Evolutionary conservation across 1,140 invertebrate genomes (phyloP), one percentile per base, ranked within the genome.

Genomic region (Ptiloglossa arizonensis): DNA sequence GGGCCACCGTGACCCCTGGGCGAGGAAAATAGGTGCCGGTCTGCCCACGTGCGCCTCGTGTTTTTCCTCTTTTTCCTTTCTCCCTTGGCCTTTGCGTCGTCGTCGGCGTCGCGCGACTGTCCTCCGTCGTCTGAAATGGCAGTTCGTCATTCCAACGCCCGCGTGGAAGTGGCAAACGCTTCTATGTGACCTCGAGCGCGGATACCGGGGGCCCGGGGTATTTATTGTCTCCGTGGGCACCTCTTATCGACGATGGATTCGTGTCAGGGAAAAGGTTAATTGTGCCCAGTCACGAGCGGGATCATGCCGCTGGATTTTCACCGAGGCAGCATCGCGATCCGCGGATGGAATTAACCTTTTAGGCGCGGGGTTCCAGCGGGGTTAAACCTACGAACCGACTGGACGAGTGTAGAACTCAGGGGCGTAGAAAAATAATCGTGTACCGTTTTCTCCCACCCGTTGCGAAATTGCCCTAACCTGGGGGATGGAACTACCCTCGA

Each of bases 221-320:
- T 76, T 76, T 68, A 76, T 68, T 59, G 66, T 69, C 54, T n/a
- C 50, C 63, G 72, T 19, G 35, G 60, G 62, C 24, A n/a, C 38
- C 50, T 75, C 67, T 75, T 68, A 76, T 76, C 54, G 29, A 19
- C 73, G 73, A 69, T 68, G 73, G 66, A 76, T 76, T 76, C 73
- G 73, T 76, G 73, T 76, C 73, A 60, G 73, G 73, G 73, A 76
- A 76, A 76, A 76, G 73, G 73, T 76, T 69, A 76, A 76, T 76
- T 69, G 41, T 41, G 29, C 24, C 64, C 32, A 76, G 66, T 69
- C 73, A 67, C 73, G 64, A 76, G 73, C 73, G 41, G 59, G 63
- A 56, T 63, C 50, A 27, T 24, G 48, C 41, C 38, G 27, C 4
- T 35, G 9, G 35, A 35, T 35, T 35, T 35, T 35, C n/a, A 29